These are phyloP conservation scores for Octomys mimax DNA, from an alignment of 2,797 vertebrate species.

Conservation along the genomic window DNA sequence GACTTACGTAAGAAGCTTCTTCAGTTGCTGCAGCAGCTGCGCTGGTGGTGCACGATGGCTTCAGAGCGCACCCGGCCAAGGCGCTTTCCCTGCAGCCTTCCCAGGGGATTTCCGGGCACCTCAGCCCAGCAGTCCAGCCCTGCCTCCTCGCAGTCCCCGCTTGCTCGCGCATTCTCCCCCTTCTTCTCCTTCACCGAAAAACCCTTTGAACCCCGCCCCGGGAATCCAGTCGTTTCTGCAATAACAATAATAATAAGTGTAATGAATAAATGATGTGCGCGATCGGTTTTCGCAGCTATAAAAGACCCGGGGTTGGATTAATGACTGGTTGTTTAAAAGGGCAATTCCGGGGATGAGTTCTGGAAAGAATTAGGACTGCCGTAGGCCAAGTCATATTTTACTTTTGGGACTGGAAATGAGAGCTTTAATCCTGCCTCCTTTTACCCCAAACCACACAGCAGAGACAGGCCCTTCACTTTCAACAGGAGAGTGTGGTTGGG, in stretches of 20 bases:
- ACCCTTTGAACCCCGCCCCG: constrained; percentile 69
- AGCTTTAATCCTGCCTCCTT: constrained; percentile 82
- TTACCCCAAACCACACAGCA: constrained; percentile 80
- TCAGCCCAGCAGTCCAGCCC: constrained; percentile 1
- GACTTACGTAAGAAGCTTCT: constrained; percentile 89
- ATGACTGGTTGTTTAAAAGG: constrained; percentile 85
- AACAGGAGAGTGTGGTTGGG: constrained; percentile 76
- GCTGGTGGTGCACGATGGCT: constrained; percentile 73
- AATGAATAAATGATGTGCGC: constrained; percentile 78
- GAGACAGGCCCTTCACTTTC: constrained; percentile 80
- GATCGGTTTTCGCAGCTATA: constrained; percentile 76
- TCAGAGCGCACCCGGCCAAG: background rate
- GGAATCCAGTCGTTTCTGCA: constrained; percentile 77
- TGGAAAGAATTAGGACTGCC: constrained; percentile 80
- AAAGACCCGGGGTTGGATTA: constrained; percentile 84
- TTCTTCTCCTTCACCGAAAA: background rate
- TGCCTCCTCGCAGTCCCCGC: background rate
- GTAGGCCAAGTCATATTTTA: constrained; percentile 85
- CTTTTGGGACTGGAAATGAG: constrained; percentile 79
- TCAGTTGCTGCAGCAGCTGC: constrained; percentile 83
- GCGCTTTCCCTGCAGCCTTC: constrained; percentile 71
- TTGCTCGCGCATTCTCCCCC: background rate
- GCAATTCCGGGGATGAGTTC: constrained; percentile 77
- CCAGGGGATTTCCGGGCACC: constrained; percentile 36
- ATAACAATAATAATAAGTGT: constrained; percentile 84